Percentiles rank a stretch among this genome's conserved stretches.
phyloP scores from a whole-genome alignment of 2,113 vertebrate genomes.

The Rhinogobius similis region DNA sequence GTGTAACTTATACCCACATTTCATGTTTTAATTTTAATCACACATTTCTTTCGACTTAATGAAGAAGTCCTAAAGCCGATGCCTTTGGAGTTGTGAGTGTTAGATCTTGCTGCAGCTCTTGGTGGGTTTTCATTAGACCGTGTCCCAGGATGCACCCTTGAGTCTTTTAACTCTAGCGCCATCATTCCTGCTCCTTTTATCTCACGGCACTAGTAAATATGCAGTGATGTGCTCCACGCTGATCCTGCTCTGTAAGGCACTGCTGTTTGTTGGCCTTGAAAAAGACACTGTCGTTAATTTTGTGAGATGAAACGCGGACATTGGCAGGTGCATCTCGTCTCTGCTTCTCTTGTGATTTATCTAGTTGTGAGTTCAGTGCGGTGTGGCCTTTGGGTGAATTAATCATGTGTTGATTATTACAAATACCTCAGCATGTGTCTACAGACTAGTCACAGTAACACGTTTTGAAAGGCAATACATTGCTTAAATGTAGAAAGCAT shows the following conservation, averaged over 20 bases:
- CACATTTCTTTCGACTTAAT: background rate
- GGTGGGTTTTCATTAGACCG: slow-evolving; percentile 13
- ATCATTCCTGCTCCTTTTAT: slow-evolving; percentile 39
- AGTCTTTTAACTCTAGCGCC: slow-evolving; percentile 29
- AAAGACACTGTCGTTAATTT: slow-evolving; percentile 27
- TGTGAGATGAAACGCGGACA: slow-evolving; percentile 23
- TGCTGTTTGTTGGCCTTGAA: slow-evolving; percentile 21
- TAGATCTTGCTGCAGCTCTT: slow-evolving; percentile 11
- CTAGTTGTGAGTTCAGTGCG: slow-evolving; percentile 7
- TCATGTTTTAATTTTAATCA: background rate
- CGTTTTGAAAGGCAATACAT: background rate
- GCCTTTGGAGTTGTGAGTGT: slow-evolving; percentile 6
- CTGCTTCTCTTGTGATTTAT: slow-evolving; percentile 17
- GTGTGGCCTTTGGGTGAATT: slow-evolving; percentile 4
- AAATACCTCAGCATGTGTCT: background rate
- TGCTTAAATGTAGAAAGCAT: background rate
- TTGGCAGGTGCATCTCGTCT: slow-evolving; percentile 13
- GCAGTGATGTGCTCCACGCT: slow-evolving; percentile 23
- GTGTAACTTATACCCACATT: background rate
- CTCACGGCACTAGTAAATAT: slow-evolving; percentile 35
- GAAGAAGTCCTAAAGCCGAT: background rate
- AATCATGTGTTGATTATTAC: slow-evolving; percentile 14
- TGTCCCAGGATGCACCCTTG: slow-evolving; percentile 50
- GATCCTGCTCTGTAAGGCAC: background rate
- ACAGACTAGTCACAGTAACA: background rate